A percentile compares a stretch with the other conserved stretches of the same genome.
Evolutionary conservation across 2,797 vertebrate species (phyloP).

Genomic region (Aeoliscus strigatus): DNA sequence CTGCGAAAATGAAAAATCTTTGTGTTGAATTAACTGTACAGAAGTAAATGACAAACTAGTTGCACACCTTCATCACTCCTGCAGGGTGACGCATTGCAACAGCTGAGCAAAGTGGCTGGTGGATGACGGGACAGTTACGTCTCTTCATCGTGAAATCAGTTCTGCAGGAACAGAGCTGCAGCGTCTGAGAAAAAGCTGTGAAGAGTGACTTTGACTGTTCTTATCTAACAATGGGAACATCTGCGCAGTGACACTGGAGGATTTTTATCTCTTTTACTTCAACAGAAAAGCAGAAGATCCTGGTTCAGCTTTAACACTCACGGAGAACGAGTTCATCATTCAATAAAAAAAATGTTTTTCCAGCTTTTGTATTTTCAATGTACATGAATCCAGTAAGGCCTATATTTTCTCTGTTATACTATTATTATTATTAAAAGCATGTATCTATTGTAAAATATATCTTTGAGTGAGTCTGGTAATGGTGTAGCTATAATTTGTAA

Average conservation of each 20-base stretch:
- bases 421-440: no score
- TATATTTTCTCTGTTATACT: no score
- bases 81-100: constrained; percentile 5
- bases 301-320: constrained; percentile 54
- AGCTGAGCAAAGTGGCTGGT: constrained; percentile 12
- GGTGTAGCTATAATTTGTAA: no score
- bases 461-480: no score
- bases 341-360: background rate
- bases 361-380: no score
- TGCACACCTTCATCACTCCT: background rate
- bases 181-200: constrained; percentile 13
- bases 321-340: background rate
- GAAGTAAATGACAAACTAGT: no score
- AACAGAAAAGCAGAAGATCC: constrained; percentile 65
- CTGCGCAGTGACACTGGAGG: constrained; percentile 48
- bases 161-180: constrained; percentile 55
- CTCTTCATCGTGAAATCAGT: constrained; percentile 63
- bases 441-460: no score
- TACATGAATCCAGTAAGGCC: no score
- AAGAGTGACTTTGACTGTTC: constrained; percentile 61
- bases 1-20: no score
- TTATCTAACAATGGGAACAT: constrained; percentile 50
- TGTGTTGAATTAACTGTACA: no score
- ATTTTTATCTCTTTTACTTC: constrained; percentile 53
- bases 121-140: constrained; percentile 36